Evolutionary conservation across 2,797 vertebrate species (phyloP), one percentile per base, ranked within the genome.

Genomic region (Syncerus caffer): DNA sequence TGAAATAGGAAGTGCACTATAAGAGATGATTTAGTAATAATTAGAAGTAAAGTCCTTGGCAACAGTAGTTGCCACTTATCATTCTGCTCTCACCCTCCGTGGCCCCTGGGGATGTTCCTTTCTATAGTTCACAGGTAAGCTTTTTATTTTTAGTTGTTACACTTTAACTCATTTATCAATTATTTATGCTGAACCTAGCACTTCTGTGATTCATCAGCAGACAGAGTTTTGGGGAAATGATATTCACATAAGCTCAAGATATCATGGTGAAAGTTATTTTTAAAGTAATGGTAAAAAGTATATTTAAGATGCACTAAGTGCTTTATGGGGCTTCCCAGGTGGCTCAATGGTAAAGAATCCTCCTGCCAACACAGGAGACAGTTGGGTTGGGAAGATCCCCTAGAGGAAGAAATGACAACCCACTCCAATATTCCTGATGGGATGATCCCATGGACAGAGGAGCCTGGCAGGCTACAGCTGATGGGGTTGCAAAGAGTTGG

Each of bases 1-100:
- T 62, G 34, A 60, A 80, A 71, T 29, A 60, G 14, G 19, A 53
- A 21, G 55, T 21, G 10, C 1, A 1, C 31, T 23, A 10, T 29
- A n/a, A 13, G 50, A 60, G 25, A 60, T 25, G 23, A 79, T 6
- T 71, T 42, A 42, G 47, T 74, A 34, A 55, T 23, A 12, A 31
- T 47, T 1, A 58, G 85, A 64, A 47, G 79, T 9, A 15, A 62
- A 58, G 17, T 67, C 15, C 31, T 29, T 6, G 23, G 85, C 4
- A 42, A 55, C 1, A 21, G 29, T 0, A 5, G 1, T 7, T 42
- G 1, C 11, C n/a, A 9, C 9, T 31, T 3, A 1, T 51, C 15
- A 4, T 42, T 91, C 60, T 23, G 23, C 38, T 11, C 15, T 29
- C 38, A 25, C 10, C 31, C 14, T 19, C 23, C 7, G 4, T 6